These are phyloP conservation scores for Himalopsyche anomala DNA, from an alignment of 2,888 invertebrate species.

Conservation along the genomic window DNA sequence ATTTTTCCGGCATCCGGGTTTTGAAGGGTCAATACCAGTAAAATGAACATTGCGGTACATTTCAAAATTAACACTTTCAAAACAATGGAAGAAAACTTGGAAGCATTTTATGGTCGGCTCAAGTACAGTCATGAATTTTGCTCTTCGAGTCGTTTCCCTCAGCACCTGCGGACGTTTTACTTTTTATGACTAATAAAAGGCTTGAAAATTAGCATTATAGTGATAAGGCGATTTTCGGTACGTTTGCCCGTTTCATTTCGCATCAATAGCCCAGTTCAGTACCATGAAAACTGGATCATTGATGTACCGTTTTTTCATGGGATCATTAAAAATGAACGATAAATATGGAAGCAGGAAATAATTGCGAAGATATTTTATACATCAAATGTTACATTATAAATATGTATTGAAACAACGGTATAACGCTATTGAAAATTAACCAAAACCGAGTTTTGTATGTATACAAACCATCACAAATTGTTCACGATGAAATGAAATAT, in stretches of 20 bases:
- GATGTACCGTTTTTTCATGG: not conserved
- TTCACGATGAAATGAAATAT: too few relatives aligned
- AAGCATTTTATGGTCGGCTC: slow-evolving; percentile 7
- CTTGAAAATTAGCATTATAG: slow-evolving; percentile 58
- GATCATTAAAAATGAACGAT: not conserved
- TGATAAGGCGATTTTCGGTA: slow-evolving; percentile 53
- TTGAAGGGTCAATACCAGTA: not conserved
- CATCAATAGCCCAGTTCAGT: not conserved
- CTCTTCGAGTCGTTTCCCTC: slow-evolving; percentile 52
- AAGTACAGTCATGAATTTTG: slow-evolving; percentile 51
- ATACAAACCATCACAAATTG: too few relatives aligned
- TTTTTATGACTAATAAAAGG: slow-evolving; percentile 57
- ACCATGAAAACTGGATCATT: not conserved
- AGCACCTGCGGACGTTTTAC: slow-evolving; percentile 57
- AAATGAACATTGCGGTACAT: not conserved
- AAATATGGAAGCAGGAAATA: not conserved
- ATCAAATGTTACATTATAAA: too few relatives aligned
- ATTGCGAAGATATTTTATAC: too few relatives aligned
- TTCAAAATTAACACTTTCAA: not conserved
- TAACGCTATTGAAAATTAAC: too few relatives aligned
- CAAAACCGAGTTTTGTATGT: too few relatives aligned
- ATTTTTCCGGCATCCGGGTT: too few relatives aligned
- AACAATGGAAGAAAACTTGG: slow-evolving; percentile 2
- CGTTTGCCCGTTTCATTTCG: slow-evolving; percentile 31
- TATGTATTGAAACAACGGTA: too few relatives aligned